Base-by-base conservation (phyloP, 2,888 invertebrate species). In the Lasius fuliginosus region DNA sequence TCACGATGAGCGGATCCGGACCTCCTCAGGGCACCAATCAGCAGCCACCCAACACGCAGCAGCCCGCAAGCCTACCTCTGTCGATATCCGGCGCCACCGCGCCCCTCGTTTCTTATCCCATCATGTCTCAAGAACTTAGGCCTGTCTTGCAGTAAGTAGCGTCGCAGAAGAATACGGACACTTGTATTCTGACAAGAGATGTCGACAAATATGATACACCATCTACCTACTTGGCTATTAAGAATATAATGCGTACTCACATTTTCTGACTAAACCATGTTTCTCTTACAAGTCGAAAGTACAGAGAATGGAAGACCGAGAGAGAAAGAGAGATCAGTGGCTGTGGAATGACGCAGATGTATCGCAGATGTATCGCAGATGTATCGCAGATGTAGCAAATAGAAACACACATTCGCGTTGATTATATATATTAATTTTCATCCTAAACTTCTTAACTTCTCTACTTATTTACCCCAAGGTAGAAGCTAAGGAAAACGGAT, bases 41-140 rank as follows among this genome's bases (percentile, higher is more conserved):
- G 71, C 94, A 94, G 81, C 95, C 95, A 46, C 95, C 95, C 5
- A 95, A 95, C 64, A 89, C 93, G 3, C 95, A 95, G 71, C 96
- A 96, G 89, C 87, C 93, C 6, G 90, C 92, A n/a, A 93, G 90
- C 85, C 88, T 94, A 90, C 95, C 96, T 40, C 94, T 96, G 23
- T 96, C 96, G 4, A 96, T 96, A 95, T 96, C 96, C 3, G 96
- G 96, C 89, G 95, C 96, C 6, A 96, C 96, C 0, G 96, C 96
- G 81, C 96, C 97, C 2, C 95, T 97, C 92, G 96, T 97, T 69
- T 96, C 97, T 0, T 97, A 96, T 92, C 97, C 97, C 1, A 96
- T 97, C 68, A 96, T 97, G 96, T 96, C 96, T 23, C 96, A 97
- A 87, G 94, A 94, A 76, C 93, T 94, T 68, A 93, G 94, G 93